Evolutionary conservation across 2,888 invertebrate species (phyloP), one percentile per base, ranked within the genome.

Genomic region (Prosapia bicincta): DNA sequence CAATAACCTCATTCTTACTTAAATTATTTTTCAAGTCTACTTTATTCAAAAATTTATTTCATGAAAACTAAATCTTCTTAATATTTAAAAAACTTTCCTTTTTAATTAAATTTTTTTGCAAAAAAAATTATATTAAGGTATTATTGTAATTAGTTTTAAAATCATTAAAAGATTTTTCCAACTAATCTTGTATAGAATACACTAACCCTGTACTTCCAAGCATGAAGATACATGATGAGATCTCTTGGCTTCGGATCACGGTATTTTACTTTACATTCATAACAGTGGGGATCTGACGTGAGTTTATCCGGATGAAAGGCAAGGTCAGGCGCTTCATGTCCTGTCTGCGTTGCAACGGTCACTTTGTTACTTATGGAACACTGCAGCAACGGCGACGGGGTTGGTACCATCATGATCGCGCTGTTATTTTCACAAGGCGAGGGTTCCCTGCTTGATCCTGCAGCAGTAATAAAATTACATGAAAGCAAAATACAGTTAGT

Each of bases 141-240:
- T n/a, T n/a, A n/a, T n/a, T n/a, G n/a, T n/a, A n/a, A n/a, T n/a
- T n/a, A n/a, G n/a, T n/a, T n/a, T n/a, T n/a, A n/a, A n/a, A n/a
- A n/a, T n/a, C n/a, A n/a, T n/a, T n/a, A n/a, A n/a, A n/a, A n/a
- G n/a, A n/a, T n/a, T n/a, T n/a, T n/a, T n/a, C n/a, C n/a, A n/a
- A n/a, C n/a, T n/a, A n/a, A n/a, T n/a, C n/a, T n/a, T n/a, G n/a
- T n/a, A n/a, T n/a, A n/a, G n/a, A n/a, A n/a, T n/a, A n/a, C 9
- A 30, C 84, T 84, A 84, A 93, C 93, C 90, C 91, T 92, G 85
- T 96, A 96, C 83, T 94, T 94, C 94, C 95, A 95, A 30, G 98
- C 98, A 86, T 98, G 98, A 67, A 98, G 89, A 86, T 96, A 98
- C 95, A 98, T 96, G 81, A 97, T 93, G 77, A 98, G 89, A 85